Evolutionary conservation across 2,113 vertebrate genomes (phyloP).

Genomic region (Empidonax alnorum): DNA sequence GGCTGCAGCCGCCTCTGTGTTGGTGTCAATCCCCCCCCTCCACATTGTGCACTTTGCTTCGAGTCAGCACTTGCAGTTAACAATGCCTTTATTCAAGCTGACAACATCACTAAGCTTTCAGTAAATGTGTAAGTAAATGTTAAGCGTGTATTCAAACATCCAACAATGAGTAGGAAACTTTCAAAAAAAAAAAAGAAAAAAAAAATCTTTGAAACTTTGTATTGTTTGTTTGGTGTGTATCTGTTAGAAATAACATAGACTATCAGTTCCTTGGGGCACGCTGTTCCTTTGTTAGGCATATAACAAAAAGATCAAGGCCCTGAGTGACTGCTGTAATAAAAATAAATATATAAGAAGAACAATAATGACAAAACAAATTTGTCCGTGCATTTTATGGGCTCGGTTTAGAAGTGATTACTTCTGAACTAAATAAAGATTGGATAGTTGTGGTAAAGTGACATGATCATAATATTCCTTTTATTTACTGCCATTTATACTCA

Average conservation of each 20-base stretch:
- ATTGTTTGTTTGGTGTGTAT: slow-evolving; percentile 56
- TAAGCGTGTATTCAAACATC: slow-evolving; percentile 52
- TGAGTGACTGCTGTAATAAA: background rate
- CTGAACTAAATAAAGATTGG: slow-evolving; percentile 33
- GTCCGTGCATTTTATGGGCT: slow-evolving; percentile 8
- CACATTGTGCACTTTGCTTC: slow-evolving; percentile 38
- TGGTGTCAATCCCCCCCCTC: background rate
- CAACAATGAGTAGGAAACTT: slow-evolving; percentile 57
- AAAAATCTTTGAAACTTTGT: slow-evolving; percentile 24
- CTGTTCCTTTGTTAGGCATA: slow-evolving; percentile 15
- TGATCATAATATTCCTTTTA: background rate
- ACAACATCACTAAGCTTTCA: slow-evolving; percentile 30
- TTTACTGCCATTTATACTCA: slow-evolving; percentile 28
- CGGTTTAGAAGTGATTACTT: slow-evolving; percentile 16
- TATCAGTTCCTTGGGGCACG: slow-evolving; percentile 55
- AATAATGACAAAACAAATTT: slow-evolving; percentile 29
- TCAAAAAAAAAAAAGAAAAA: background rate
- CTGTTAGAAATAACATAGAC: slow-evolving; percentile 54
- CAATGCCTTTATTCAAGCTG: slow-evolving; percentile 58
- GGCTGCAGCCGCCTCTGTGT: background rate
- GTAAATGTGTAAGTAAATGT: slow-evolving; percentile 57
- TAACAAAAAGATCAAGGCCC: slow-evolving; percentile 55
- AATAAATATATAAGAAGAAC: slow-evolving; percentile 44
- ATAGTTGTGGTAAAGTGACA: slow-evolving; percentile 24
- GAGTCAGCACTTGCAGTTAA: slow-evolving; percentile 32